A percentile compares a stretch with the other conserved stretches of the same genome.
phyloP scores from a whole-genome alignment of 2,113 vertebrate species.

The Petrocephalus microphthalmus region DNA sequence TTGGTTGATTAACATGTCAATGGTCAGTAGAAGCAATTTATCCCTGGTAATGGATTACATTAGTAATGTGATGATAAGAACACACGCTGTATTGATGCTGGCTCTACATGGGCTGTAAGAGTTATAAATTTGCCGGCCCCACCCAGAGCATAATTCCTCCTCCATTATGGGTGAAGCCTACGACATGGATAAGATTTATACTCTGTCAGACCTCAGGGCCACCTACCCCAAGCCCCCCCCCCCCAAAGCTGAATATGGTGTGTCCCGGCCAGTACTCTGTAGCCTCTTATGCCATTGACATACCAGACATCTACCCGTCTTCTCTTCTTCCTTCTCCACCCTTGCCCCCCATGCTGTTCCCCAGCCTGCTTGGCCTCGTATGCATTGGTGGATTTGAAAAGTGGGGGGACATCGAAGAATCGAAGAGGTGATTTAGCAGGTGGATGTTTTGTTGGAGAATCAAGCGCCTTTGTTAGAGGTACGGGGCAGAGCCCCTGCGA shows the following conservation, averaged over 20 bases:
- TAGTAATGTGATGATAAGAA: conserved; percentile 69
- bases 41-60: conserved; percentile 69
- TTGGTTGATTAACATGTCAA: conserved; percentile 57
- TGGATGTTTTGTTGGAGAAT: not conserved
- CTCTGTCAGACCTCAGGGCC: not conserved
- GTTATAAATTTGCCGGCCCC: conserved; percentile 45
- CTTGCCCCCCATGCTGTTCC: conserved; percentile 12
- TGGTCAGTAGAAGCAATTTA: conserved; percentile 61
- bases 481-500: not conserved
- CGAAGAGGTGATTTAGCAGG: not conserved
- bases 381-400: not conserved
- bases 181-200: not conserved
- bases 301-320: not conserved
- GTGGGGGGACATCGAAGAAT: not conserved
- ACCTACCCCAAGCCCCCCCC: too few species aligned
- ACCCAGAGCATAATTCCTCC: conserved; percentile 42
- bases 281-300: not conserved
- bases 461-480: not conserved
- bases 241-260: not conserved
- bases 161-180: conserved; percentile 25
- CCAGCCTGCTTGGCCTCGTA: not conserved
- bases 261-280: not conserved
- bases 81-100: conserved; percentile 62
- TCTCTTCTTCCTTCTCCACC: conserved; percentile 21
- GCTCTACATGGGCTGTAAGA: conserved; percentile 50